These are phyloP conservation scores for Chaenogobius annularis DNA, from an alignment of 2,113 vertebrate genomes.

Conservation along the genomic window DNA sequence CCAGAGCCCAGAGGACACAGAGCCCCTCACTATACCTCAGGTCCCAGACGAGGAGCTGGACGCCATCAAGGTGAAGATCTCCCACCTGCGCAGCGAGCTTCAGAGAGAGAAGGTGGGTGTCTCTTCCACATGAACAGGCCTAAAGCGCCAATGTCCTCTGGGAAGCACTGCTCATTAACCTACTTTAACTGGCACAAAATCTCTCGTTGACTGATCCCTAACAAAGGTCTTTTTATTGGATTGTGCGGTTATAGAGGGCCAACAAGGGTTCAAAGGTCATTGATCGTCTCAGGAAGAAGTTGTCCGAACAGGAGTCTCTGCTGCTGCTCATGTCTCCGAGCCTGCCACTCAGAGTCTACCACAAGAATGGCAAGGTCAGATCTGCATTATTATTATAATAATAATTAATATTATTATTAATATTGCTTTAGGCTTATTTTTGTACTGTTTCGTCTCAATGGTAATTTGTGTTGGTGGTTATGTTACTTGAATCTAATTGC, in stretches of 20 bases:
- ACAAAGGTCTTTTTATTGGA: conserved; percentile 5
- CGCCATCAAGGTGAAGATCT: conserved; percentile 96
- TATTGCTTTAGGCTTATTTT: background rate
- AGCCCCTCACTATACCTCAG: conserved; percentile 87
- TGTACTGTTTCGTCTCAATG: too few species aligned
- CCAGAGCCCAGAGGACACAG: conserved; percentile 90
- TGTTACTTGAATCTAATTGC: too few species aligned
- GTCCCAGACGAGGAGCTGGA: conserved; percentile 95
- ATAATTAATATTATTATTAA: too few species aligned
- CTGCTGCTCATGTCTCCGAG: conserved; percentile 91
- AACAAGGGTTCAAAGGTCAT: conserved; percentile 93
- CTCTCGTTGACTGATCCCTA: background rate
- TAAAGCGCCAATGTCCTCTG: background rate
- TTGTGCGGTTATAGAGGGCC: conserved; percentile 80
- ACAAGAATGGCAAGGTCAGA: conserved; percentile 90
- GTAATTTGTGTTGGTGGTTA: too few species aligned
- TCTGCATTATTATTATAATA: background rate
- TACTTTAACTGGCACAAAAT: background rate
- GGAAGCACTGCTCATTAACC: background rate
- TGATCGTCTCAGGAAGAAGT: conserved; percentile 94
- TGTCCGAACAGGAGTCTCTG: conserved; percentile 93
- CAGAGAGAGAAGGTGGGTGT: conserved; percentile 90
- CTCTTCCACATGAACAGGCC: background rate
- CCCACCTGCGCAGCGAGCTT: conserved; percentile 94
- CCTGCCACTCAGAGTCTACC: conserved; percentile 91